These are phyloP conservation scores for Drosophila obscura DNA, from an alignment of 1,140 invertebrate species.

Conservation along the genomic window DNA sequence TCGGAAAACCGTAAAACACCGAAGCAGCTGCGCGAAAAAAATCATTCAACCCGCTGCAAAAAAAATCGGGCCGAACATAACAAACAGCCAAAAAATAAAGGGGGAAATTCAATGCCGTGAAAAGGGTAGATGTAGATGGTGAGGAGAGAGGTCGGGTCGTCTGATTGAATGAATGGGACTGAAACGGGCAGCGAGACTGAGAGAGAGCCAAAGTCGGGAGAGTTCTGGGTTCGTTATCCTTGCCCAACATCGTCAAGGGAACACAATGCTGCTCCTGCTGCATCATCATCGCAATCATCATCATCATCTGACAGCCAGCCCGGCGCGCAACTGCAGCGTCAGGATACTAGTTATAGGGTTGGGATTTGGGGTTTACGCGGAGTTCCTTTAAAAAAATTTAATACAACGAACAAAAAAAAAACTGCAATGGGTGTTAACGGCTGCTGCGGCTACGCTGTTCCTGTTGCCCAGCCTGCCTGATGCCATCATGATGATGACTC, in stretches of 20 bases:
- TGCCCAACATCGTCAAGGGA: constrained; percentile 51
- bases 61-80: constrained; percentile 35
- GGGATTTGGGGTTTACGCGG: constrained; percentile 49
- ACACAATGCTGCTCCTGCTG: constrained; percentile 58
- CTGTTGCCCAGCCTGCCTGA: constrained; percentile 23
- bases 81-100: constrained; percentile 52
- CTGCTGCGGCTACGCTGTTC: constrained; percentile 33
- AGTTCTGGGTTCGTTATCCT: constrained; percentile 64
- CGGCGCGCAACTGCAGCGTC: constrained; percentile 59
- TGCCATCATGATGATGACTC: constrained; percentile 52
- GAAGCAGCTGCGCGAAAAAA: constrained; percentile 59
- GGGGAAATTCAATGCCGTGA: constrained; percentile 79
- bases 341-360: constrained; percentile 57
- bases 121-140: constrained; percentile 74
- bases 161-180: constrained; percentile 22
- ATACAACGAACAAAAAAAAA: constrained; percentile 18
- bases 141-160: constrained; percentile 15
- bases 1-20: constrained; percentile 36
- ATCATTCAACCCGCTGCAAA: constrained; percentile 56
- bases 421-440: constrained; percentile 66
- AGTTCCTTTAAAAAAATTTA: constrained; percentile 10
- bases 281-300: constrained; percentile 45
- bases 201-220: constrained; percentile 19
- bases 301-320: constrained; percentile 45
- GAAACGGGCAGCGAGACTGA: neutral